phyloP scores from a whole-genome alignment of 1,140 invertebrate species.

The Trachelipus rathkii region DNA sequence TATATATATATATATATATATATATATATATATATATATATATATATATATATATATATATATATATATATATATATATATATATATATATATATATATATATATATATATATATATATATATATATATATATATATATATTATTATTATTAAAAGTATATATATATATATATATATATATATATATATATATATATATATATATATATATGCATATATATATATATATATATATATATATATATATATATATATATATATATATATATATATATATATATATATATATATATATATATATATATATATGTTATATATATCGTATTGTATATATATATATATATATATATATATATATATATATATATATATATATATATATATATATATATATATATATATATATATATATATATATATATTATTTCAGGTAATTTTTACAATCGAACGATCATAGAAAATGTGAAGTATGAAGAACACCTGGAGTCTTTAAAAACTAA shows the following conservation, averaged over 20 bases:
- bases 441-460: too few species aligned
- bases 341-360: too few species aligned
- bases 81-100: too few species aligned
- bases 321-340: too few species aligned
- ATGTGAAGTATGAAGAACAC: too few species aligned
- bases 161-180: too few species aligned
- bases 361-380: too few species aligned
- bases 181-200: constrained; percentile 18
- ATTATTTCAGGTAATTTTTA: too few species aligned
- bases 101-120: constrained; percentile 4
- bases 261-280: constrained; percentile 22
- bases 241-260: constrained; percentile 19
- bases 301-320: too few species aligned
- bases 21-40: constrained; percentile 30
- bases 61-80: background rate
- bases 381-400: too few species aligned
- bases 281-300: constrained; percentile 6
- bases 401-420: too few species aligned
- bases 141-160: background rate
- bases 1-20: constrained; percentile 30
- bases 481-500: too few species aligned
- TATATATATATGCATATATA: constrained; percentile 11
- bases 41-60: background rate
- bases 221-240: constrained; percentile 21
- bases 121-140: constrained; percentile 23